Base-by-base conservation (phyloP, 1,140 invertebrate species). In the Drosophila mauritiana region DNA sequence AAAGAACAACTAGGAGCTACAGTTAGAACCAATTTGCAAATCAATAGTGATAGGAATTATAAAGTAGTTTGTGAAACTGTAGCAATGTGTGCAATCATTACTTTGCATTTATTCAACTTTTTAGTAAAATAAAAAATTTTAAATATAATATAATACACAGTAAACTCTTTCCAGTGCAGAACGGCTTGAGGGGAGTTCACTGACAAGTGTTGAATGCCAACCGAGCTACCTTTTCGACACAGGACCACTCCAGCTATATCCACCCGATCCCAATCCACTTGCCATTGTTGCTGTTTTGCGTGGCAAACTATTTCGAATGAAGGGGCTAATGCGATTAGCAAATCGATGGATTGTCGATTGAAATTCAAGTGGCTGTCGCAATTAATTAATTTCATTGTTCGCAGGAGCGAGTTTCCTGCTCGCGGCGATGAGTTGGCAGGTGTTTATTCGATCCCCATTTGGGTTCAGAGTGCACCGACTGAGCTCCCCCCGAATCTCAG, bases 301-400 rank as follows among this genome's bases (percentile, higher is more conserved):
- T 80, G 57, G 76, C 52, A 63, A 82, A 88, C 78, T 82, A 56
- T 69, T 70, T 48, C 12, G 42, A 58, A 73, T 64, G 58, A 11
- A 40, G 65, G 12, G 11, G 46, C 73, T 73, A 89, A 89, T 80
- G 68, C 73, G 84, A 89, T 89, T 89, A 89, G 69, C 56, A 42
- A 75, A 74, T 74, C 56, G 75, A 80, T 52, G 53, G 73, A 42
- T 46, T 61, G 42, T 57, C 80, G 73, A 84, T 89, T 89, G 84
- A 89, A 89, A 90, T 89, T 89, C 80, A 89, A 89, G 80, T 83
- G 75, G 73, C 49, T 83, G 57, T 69, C 65, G 69, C 82, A 86
- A 79, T 83, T 86, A 86, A 82, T 86, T 89, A 83, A 83, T 79
- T 89, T 76, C 72, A 78, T 82, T 82, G 70, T 80, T 48, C 36